These are phyloP conservation scores for Lynx canadensis DNA, from an alignment of 2,113 vertebrate species.

Conservation along the genomic window DNA sequence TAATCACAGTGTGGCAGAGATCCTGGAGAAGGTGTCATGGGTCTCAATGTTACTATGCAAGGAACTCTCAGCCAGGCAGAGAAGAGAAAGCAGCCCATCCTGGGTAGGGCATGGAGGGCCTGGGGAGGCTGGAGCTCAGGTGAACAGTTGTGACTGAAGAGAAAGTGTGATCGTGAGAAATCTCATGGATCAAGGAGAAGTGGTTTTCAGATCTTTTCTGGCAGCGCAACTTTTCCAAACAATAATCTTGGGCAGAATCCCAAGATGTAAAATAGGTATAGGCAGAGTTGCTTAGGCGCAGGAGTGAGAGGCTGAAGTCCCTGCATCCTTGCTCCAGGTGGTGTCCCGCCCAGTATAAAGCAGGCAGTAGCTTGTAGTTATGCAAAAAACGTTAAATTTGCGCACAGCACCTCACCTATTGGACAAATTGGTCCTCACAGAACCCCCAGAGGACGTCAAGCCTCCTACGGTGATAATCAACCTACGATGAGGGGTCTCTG, in stretches of 20 bases:
- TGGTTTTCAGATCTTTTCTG: background rate
- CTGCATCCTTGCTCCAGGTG: background rate
- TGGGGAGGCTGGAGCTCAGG: background rate
- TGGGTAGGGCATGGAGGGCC: background rate
- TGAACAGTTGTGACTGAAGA: background rate
- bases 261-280: background rate
- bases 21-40: background rate
- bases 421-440: background rate
- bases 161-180: background rate
- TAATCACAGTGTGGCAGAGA: background rate
- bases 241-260: background rate
- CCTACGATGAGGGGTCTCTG: background rate
- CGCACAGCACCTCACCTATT: fast-evolving
- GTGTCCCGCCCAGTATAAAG: background rate
- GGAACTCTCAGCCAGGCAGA: background rate
- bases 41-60: background rate
- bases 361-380: background rate
- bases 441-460: background rate
- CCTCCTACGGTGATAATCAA: background rate
- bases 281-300: background rate
- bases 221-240: background rate
- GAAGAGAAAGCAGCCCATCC: background rate
- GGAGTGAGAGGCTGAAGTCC: background rate
- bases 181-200: background rate
- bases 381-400: background rate